These are phyloP conservation scores for Amblyteles armatorius DNA, from an alignment of 2,888 invertebrate genomes.

Conservation along the genomic window DNA sequence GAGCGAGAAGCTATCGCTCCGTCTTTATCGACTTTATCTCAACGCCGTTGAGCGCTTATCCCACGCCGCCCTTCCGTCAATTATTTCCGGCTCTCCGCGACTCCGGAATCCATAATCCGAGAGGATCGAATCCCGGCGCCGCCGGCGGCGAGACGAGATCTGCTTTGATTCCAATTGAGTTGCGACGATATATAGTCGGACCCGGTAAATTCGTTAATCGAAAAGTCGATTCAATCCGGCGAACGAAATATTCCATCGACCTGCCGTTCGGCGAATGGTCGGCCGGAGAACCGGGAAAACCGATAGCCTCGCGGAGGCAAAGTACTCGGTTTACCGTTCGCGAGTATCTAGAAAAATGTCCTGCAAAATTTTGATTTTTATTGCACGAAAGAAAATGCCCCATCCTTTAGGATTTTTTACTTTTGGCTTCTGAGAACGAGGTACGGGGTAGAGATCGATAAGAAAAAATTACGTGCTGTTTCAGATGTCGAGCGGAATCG, in stretches of 20 bases:
- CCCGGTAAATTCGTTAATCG: constrained; percentile 5
- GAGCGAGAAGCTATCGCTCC: constrained; percentile 20
- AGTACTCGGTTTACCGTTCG: background rate
- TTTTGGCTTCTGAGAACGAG: background rate
- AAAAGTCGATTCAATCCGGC: background rate
- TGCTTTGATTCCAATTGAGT: constrained; percentile 27
- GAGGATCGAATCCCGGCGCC: background rate
- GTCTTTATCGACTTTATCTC: constrained; percentile 11
- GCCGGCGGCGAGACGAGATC: background rate
- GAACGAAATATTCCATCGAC: constrained; percentile 7
- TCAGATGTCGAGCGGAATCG: constrained; percentile 84
- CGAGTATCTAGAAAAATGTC: background rate
- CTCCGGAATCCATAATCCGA: constrained; percentile 30
- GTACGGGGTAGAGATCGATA: constrained; percentile 48
- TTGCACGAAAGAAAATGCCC: background rate
- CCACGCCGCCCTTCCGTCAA: constrained; percentile 5
- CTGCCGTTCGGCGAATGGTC: background rate
- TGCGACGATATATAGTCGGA: background rate
- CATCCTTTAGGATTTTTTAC: background rate
- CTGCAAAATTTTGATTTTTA: background rate
- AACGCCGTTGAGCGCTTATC: background rate
- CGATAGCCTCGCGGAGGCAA: background rate
- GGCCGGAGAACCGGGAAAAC: background rate
- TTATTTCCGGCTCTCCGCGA: constrained; percentile 8
- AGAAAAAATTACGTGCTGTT: constrained; percentile 45